These are phyloP conservation scores for Actinia equina DNA, from an alignment of 64 coral and sea anemone species.

Conservation along the genomic window DNA sequence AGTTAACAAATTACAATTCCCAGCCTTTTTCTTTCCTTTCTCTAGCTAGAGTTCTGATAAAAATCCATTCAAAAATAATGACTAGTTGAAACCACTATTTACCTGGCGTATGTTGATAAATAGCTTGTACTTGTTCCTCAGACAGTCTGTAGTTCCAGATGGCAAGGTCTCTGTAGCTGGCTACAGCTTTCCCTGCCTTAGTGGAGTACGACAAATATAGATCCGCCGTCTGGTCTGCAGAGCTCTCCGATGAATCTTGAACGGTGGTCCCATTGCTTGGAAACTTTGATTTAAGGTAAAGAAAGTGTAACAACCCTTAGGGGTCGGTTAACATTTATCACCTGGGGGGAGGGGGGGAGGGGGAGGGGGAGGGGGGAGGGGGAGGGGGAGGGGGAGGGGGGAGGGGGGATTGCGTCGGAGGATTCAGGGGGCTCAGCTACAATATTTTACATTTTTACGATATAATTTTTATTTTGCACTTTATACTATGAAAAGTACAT, in stretches of 20 bases:
- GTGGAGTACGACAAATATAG: slow-evolving; percentile 8
- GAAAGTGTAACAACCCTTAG: no score
- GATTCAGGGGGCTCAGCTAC: not conserved
- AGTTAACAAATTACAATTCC: no score
- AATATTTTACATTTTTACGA: no score
- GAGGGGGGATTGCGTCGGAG: no score
- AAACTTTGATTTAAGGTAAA: not conserved
- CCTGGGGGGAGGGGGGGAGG: not conserved
- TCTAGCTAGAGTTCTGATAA: not conserved
- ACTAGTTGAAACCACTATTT: not conserved
- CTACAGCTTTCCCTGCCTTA: not conserved
- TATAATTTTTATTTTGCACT: no score
- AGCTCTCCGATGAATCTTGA: not conserved
- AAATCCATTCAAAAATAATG: not conserved
- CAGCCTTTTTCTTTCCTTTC: no score
- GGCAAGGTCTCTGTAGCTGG: not conserved
- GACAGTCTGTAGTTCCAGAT: not conserved
- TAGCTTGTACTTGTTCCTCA: not conserved
- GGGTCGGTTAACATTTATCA: not conserved
- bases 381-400: no score
- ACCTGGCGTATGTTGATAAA: slow-evolving; percentile 10
- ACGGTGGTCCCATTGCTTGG: not conserved
- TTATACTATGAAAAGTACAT: no score
- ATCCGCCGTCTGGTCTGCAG: not conserved
- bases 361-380: no score